Evolutionary conservation across 2,888 invertebrate genomes (phyloP).

Genomic region (Mythimna loreyi): DNA sequence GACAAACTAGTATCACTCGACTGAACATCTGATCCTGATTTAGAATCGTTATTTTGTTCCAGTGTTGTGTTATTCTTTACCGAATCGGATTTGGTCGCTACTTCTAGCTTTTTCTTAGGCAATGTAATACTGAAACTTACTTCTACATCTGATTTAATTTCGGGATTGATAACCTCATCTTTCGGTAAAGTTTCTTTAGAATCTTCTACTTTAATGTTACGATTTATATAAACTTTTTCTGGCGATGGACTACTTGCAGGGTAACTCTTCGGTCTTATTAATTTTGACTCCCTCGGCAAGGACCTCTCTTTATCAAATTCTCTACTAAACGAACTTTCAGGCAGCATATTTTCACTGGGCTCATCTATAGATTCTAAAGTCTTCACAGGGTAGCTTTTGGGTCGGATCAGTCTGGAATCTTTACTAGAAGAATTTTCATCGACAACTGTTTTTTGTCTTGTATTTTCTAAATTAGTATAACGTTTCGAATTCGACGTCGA

Average conservation of each 20-base stretch:
- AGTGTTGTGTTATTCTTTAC: conserved; percentile 59
- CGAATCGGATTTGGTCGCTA: conserved; percentile 68
- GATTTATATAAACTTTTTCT: conserved; percentile 81
- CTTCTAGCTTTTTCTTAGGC: conserved; percentile 79
- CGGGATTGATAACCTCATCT: conserved; percentile 66
- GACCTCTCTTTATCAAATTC: conserved; percentile 74
- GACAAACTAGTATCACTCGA: conserved; percentile 70
- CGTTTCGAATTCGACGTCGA: conserved; percentile 65
- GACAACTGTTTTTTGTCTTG: conserved; percentile 70
- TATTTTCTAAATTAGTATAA: conserved; percentile 63
- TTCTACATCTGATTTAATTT: conserved; percentile 82
- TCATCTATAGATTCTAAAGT: conserved; percentile 79
- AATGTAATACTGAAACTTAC: conserved; percentile 87
- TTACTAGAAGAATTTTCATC: conserved; percentile 75
- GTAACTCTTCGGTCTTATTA: conserved; percentile 91
- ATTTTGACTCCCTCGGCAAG: conserved; percentile 81
- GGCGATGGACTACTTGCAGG: conserved; percentile 88
- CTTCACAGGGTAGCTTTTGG: conserved; percentile 91
- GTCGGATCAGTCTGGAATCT: conserved; percentile 87
- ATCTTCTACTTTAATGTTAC: conserved; percentile 76
- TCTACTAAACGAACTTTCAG: conserved; percentile 69
- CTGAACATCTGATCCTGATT: conserved; percentile 65
- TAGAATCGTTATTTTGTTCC: conserved; percentile 59
- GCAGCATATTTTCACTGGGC: conserved; percentile 66
- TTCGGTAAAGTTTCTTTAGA: conserved; percentile 68